A percentile compares a stretch with the other conserved stretches of the same genome.
phyloP scores from a whole-genome alignment of 2,888 invertebrate species.

The Brachypalpus laphriformis region DNA sequence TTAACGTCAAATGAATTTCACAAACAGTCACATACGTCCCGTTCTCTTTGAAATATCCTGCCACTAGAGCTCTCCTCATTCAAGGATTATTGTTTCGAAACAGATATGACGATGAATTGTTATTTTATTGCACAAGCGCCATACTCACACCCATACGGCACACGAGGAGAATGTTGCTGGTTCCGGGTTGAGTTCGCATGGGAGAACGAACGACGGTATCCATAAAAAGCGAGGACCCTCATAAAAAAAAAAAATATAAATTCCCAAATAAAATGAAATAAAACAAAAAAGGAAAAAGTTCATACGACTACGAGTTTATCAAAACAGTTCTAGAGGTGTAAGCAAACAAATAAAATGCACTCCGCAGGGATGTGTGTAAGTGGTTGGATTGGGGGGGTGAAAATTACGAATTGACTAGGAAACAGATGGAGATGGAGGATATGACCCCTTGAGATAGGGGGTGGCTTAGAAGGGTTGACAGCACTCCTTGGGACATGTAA shows the following conservation, averaged over 20 bases:
- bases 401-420: conserved; percentile 17
- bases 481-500: conserved; percentile 8
- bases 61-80: conserved; percentile 28
- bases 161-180: not conserved
- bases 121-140: conserved; percentile 65
- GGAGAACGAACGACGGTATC: conserved; percentile 9
- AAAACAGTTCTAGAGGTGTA: conserved; percentile 54
- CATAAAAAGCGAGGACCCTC: conserved; percentile 33
- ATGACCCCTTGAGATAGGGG: not conserved
- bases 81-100: conserved; percentile 64
- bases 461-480: not conserved
- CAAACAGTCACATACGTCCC: conserved; percentile 32
- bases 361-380: not conserved
- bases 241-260: conserved; percentile 59
- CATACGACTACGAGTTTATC: conserved; percentile 26
- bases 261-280: conserved; percentile 36
- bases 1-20: conserved; percentile 56
- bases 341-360: conserved; percentile 52
- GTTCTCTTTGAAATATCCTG: not conserved
- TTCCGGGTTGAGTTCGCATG: conserved; percentile 15
- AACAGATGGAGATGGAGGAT: conserved; percentile 10
- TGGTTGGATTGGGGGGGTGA: not conserved
- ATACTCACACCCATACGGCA: conserved; percentile 15
- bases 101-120: conserved; percentile 71
- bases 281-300: not conserved